These are phyloP conservation scores for Clarias batrachus DNA, from an alignment of 2,113 vertebrate species.

Conservation along the genomic window DNA sequence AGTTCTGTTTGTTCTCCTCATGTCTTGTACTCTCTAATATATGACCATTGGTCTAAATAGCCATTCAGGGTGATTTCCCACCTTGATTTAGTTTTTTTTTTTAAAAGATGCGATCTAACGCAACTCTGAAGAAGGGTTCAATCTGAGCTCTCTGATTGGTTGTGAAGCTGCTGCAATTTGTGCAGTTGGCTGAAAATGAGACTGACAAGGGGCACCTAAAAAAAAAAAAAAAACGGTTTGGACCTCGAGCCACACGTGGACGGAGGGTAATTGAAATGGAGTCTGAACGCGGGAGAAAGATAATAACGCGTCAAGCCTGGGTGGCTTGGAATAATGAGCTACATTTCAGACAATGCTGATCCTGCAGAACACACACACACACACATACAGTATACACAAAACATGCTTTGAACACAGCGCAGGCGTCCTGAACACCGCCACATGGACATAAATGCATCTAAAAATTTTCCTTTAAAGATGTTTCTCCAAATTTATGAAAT, in stretches of 20 bases:
- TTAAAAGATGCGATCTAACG: background rate
- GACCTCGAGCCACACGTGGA: slow-evolving; percentile 64
- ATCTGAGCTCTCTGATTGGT: slow-evolving; percentile 62
- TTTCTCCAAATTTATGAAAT: background rate
- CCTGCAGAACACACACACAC: slow-evolving; percentile 61
- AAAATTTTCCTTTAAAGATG: background rate
- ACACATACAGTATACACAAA: slow-evolving; percentile 3
- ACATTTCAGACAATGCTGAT: slow-evolving; percentile 74
- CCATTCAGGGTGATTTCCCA: background rate
- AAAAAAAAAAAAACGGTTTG: background rate
- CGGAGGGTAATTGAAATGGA: slow-evolving; percentile 81
- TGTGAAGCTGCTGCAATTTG: slow-evolving; percentile 55
- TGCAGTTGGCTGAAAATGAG: slow-evolving; percentile 56
- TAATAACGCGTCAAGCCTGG: slow-evolving; percentile 79
- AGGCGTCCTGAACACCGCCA: background rate
- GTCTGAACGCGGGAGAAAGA: slow-evolving; percentile 75
- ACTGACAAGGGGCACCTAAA: slow-evolving; percentile 35
- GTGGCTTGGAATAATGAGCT: slow-evolving; percentile 74
- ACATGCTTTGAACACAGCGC: background rate
- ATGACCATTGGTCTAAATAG: background rate
- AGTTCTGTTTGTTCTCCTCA: background rate
- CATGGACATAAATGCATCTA: background rate
- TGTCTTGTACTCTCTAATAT: background rate
- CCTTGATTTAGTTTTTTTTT: background rate
- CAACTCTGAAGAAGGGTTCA: slow-evolving; percentile 48